Base-by-base conservation (phyloP, 2,797 vertebrate species). In the Momotus momota region DNA sequence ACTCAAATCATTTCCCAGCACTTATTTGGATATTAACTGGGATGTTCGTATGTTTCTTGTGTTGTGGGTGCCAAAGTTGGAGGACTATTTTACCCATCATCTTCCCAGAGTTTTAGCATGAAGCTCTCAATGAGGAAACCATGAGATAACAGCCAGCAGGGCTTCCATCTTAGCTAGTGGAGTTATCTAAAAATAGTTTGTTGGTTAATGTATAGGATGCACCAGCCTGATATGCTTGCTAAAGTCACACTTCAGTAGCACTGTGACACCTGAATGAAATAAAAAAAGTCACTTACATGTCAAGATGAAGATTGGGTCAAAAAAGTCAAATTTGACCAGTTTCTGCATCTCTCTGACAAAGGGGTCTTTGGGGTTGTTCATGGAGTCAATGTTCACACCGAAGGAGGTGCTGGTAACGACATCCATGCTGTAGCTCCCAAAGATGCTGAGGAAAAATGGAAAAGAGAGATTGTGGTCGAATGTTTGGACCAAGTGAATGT, bases 401-500 rank as follows among this genome's bases (percentile, higher is more conserved):
- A 99, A 99, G 2, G 98, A 98, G 5, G 98, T 97, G 66, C 99
- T 99, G 88, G 98, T 97, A 78, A 99, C 94, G 0, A 98, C 97
- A 0, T 99, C 98, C 97, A 99, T 97, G 95, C 98, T 98, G 95
- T 98, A 99, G 5, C 98, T 96, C 29, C 94, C 98, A 52, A 99
- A 46, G 38, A 98, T 78, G 3, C 99, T 99, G 61, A 26, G 29
- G 75, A 40, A 92, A 86, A 18, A 58, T 21, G 6, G 70, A 23
- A 77, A 57, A 92, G 80, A 17, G 3, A 70, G 64, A 27, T 26
- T 49, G 26, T 55, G 11, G 23, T 73, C 65, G 74, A 95, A 57
- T 41, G 41, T 45, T 58, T 77, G 35, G 43, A 26, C 51, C 17
- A 25, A 41, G 38, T 18, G 27, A 62, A 45, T 54, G 2, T 38